These are phyloP conservation scores for Orestias chungarensis DNA, from an alignment of 2,797 vertebrate species.

Conservation along the genomic window DNA sequence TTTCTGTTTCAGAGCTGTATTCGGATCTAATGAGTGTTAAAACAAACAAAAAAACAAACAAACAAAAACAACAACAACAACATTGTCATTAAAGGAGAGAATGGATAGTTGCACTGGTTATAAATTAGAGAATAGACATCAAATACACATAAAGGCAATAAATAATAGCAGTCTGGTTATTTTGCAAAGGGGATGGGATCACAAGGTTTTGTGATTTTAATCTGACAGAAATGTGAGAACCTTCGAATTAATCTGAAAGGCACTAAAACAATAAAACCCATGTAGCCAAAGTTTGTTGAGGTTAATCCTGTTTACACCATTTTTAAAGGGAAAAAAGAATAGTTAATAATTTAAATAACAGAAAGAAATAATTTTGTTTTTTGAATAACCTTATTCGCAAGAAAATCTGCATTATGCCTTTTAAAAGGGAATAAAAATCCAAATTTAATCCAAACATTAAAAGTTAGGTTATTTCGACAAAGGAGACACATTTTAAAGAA, in stretches of 20 bases:
- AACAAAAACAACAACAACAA: background rate
- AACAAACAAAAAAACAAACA: background rate
- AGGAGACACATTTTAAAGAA: constrained; percentile 17
- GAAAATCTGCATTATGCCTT: constrained; percentile 8
- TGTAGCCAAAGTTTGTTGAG: background rate
- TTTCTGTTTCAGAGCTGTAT: background rate
- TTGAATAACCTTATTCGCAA: background rate
- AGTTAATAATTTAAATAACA: background rate
- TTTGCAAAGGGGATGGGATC: too few relatives aligned
- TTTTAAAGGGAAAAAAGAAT: background rate
- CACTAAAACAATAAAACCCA: background rate
- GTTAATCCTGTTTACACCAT: background rate
- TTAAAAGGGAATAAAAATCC: background rate
- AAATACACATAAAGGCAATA: background rate
- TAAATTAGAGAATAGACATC: background rate
- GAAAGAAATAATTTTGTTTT: background rate
- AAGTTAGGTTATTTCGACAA: constrained; percentile 5
- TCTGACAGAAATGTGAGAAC: too few relatives aligned
- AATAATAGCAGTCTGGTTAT: background rate
- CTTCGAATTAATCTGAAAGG: too few relatives aligned
- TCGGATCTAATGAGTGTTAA: too few relatives aligned
- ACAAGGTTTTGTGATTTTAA: too few relatives aligned
- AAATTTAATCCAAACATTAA: constrained; percentile 6
- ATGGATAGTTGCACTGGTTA: background rate
- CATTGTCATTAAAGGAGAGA: background rate